Evolutionary conservation across 1,140 invertebrate species (phyloP).

Genomic region (Holcopasites calliopsidis): DNA sequence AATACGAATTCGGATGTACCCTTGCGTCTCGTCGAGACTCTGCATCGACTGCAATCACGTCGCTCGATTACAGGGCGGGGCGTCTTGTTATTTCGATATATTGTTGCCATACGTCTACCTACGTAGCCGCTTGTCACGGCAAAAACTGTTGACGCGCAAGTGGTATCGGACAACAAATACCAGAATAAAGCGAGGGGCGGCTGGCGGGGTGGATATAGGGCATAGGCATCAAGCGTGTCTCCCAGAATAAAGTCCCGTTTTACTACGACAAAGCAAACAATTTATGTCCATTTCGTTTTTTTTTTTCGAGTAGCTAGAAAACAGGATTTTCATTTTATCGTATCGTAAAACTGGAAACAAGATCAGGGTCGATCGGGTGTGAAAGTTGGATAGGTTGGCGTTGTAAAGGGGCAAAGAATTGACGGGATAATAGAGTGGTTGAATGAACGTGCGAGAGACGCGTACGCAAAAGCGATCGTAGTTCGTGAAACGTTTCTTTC

Average conservation of each 20-base stretch:
- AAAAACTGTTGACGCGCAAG: neutral
- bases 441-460: neutral
- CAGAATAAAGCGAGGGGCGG: slow-evolving; percentile 12
- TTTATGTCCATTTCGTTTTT: slow-evolving; percentile 45
- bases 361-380: neutral
- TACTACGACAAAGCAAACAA: slow-evolving; percentile 49
- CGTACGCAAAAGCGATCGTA: neutral
- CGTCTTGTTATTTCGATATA: slow-evolving; percentile 15
- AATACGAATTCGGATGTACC: neutral
- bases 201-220: neutral
- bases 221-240: slow-evolving; percentile 36
- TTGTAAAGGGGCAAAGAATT: neutral
- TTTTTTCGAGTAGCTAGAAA: too few species aligned
- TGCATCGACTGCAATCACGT: slow-evolving; percentile 4
- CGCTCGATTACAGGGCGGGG: slow-evolving; percentile 3
- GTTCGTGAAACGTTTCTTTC: neutral
- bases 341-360: neutral
- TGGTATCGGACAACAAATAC: slow-evolving; percentile 27
- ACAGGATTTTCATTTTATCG: too few species aligned
- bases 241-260: slow-evolving; percentile 40
- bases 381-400: slow-evolving; percentile 3
- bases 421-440: neutral
- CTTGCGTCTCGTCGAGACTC: neutral
- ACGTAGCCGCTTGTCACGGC: slow-evolving; percentile 5
- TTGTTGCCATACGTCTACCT: neutral